Conservation (phyloP, 2,797 vertebrate species). For the Prunella strophiata region DNA sequence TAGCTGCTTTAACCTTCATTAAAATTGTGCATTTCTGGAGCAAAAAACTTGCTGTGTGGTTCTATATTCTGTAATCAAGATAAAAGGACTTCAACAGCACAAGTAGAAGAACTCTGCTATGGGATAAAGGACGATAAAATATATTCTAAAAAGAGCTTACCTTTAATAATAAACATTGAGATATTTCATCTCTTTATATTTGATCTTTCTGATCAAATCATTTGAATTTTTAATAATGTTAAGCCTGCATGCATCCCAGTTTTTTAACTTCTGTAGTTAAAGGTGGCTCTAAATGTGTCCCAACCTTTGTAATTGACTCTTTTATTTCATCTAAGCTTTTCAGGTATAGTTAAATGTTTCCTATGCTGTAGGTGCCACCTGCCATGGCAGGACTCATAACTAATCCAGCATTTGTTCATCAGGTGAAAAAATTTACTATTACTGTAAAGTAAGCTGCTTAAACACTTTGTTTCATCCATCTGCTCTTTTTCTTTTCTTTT, state of each 20-base stretch:
- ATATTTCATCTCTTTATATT: not conserved
- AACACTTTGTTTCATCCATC: slow-evolving; percentile 42
- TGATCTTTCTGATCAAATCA: not conserved
- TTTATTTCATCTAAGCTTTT: not conserved
- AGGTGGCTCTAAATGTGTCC: not conserved
- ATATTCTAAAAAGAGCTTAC: not conserved
- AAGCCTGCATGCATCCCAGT: not conserved
- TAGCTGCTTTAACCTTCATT: not conserved
- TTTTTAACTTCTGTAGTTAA: not conserved
- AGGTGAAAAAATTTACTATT: slow-evolving; percentile 38
- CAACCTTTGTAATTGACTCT: not conserved
- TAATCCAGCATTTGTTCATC: slow-evolving; percentile 21
- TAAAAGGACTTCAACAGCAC: not conserved
- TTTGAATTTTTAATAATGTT: not conserved
- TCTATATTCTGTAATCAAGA: not conserved
- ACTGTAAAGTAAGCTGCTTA: slow-evolving; percentile 52
- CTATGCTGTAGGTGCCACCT: not conserved
- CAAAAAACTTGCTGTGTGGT: not conserved
- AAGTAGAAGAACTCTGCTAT: not conserved
- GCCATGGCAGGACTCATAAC: not conserved
- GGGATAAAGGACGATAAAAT: not conserved
- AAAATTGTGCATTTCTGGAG: not conserved
- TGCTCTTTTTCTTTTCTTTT: not conserved
- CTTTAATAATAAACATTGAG: not conserved
- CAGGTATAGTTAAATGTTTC: not conserved